Conservation (phyloP, 2,888 invertebrate genomes). For the Sthenelais limicola region DNA sequence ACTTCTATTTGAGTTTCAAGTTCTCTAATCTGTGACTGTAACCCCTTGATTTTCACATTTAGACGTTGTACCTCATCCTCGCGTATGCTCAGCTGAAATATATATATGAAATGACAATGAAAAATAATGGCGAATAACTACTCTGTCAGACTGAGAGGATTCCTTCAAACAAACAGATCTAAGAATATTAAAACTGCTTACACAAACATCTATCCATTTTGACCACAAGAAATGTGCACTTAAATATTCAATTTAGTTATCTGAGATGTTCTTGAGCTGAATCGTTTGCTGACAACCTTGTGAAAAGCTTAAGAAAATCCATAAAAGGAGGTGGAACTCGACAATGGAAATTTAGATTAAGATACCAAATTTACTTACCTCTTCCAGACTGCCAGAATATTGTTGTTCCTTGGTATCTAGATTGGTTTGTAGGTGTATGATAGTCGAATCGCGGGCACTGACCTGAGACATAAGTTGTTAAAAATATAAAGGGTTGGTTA, state of each 20-base stretch:
- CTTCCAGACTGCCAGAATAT: constrained; percentile 66
- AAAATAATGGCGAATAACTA: constrained; percentile 62
- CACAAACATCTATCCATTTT: no score
- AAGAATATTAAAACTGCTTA: no score
- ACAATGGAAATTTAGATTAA: no score
- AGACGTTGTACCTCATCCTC: constrained; percentile 67
- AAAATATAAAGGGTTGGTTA: not conserved
- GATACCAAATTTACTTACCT: no score
- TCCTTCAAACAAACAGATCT: no score
- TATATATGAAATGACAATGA: constrained; percentile 59
- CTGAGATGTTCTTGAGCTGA: no score
- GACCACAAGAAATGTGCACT: no score
- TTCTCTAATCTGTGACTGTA: constrained; percentile 64
- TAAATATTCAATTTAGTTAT: no score
- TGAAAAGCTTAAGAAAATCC: no score
- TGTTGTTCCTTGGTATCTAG: constrained; percentile 68
- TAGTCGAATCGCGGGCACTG: constrained; percentile 65
- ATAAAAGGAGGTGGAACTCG: no score
- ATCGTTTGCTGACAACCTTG: no score
- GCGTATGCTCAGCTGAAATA: constrained; percentile 60
- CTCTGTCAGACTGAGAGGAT: no score
- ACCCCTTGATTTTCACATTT: constrained; percentile 63
- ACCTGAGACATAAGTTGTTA: constrained; percentile 57
- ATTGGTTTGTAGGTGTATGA: constrained; percentile 68
- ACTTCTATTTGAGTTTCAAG: constrained; percentile 61